Percentiles rank a stretch among this genome's conserved stretches.
Conservation (phyloP, 2,113 vertebrate genomes). For the Pampusana beccarii region DNA sequence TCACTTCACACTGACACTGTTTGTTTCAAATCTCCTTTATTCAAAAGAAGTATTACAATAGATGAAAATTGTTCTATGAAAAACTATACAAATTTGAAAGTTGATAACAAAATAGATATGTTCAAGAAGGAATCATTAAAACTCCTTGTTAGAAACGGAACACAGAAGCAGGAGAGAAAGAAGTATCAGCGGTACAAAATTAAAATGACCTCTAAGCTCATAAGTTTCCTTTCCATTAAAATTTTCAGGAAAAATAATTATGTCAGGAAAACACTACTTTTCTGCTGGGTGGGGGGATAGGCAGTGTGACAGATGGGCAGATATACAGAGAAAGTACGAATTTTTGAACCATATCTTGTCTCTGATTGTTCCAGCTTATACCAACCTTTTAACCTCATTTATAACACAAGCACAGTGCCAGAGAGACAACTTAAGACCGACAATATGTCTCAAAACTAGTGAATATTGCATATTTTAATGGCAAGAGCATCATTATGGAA, state of each 20-base stretch:
- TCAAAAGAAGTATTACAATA: neutral
- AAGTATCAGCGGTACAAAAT: neutral
- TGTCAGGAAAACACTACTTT: neutral
- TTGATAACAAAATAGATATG: neutral
- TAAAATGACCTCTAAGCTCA: neutral
- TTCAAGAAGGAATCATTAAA: neutral
- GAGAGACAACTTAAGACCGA: neutral
- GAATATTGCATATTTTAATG: neutral
- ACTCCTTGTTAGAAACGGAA: neutral
- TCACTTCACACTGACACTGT: neutral
- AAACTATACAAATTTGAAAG: neutral
- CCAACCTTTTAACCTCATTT: neutral
- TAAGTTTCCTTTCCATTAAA: neutral
- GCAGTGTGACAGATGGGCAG: neutral
- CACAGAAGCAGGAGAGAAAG: neutral
- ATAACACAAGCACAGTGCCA: accelerated
- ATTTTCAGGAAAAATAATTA: neutral
- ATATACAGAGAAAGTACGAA: neutral
- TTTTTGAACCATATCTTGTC: neutral
- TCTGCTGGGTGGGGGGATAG: accelerated
- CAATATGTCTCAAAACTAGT: neutral
- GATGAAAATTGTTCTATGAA: neutral
- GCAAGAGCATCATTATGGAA: neutral
- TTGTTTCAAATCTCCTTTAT: neutral
- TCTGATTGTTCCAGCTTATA: neutral